These are phyloP conservation scores for Ernsta delagoae DNA, from an alignment of 2,888 invertebrate species.

Conservation along the genomic window DNA sequence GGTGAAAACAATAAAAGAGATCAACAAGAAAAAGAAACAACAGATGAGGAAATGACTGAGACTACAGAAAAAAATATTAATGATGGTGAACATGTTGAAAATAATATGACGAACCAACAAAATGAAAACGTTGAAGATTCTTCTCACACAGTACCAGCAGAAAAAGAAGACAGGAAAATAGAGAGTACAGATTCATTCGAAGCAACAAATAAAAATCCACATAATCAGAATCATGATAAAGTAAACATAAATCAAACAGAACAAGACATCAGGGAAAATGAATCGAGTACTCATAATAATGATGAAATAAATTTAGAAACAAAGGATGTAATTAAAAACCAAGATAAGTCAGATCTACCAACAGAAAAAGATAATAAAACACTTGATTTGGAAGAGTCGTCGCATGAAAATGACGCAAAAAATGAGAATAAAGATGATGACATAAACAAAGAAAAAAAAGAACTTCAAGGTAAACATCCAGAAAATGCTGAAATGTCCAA, in stretches of 20 bases:
- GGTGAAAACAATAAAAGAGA: constrained; percentile 31
- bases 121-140: constrained; percentile 31
- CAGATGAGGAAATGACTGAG: too few relatives aligned
- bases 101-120: constrained; percentile 15
- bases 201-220: constrained; percentile 49
- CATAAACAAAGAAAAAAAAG: constrained; percentile 8
- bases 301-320: neutral
- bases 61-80: too few relatives aligned
- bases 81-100: too few relatives aligned
- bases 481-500: constrained; percentile 37
- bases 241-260: neutral
- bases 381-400: neutral
- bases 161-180: neutral
- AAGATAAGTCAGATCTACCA: constrained; percentile 39
- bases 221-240: constrained; percentile 37
- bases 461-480: constrained; percentile 36
- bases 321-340: constrained; percentile 35
- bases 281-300: neutral
- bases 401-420: neutral
- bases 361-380: neutral
- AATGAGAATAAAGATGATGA: constrained; percentile 4
- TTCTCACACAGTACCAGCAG: constrained; percentile 7
- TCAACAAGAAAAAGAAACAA: neutral
- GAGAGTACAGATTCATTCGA: constrained; percentile 41
- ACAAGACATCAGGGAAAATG: neutral